These are phyloP conservation scores for Sycobia sp. DNA, from an alignment of 1,140 invertebrate species.

Conservation along the genomic window DNA sequence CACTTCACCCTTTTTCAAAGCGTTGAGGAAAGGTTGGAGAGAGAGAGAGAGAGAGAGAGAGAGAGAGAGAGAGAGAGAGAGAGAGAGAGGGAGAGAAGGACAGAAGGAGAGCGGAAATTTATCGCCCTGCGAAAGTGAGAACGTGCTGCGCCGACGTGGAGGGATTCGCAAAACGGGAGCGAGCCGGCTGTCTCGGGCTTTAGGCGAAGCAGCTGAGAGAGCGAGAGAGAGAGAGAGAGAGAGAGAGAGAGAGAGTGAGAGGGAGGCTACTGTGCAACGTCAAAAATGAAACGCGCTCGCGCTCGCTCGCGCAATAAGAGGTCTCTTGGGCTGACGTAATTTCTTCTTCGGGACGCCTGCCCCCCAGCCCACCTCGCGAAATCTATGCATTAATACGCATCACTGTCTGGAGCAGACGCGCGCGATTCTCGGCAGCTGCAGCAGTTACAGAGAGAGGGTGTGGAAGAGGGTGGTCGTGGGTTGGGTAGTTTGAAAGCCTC, in stretches of 20 bases:
- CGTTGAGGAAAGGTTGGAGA: too few relatives aligned
- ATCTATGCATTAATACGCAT: not conserved
- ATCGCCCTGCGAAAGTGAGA: constrained; percentile 16
- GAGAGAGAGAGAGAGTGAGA: too few relatives aligned
- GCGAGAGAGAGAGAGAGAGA: too few relatives aligned
- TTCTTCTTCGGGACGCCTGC: constrained; percentile 3
- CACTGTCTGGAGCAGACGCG: not conserved
- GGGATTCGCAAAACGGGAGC: constrained; percentile 17
- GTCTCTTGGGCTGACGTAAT: constrained; percentile 11
- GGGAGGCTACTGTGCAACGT: not conserved
- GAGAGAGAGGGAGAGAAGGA: too few relatives aligned
- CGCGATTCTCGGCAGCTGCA: not conserved
- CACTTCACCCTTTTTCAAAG: too few relatives aligned
- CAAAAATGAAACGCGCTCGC: constrained; percentile 21
- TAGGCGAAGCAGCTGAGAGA: too few relatives aligned
- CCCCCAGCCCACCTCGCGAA: not conserved
- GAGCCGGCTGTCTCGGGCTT: too few relatives aligned
- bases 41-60: too few relatives aligned
- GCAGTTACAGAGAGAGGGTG: not conserved
- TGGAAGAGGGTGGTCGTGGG: too few relatives aligned
- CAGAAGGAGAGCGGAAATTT: too few relatives aligned
- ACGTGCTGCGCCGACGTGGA: constrained; percentile 3
- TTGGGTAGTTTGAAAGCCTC: too few relatives aligned
- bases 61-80: too few relatives aligned
- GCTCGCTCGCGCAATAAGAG: constrained; percentile 27